These are phyloP conservation scores for Chrysopilus asiliformis DNA, from an alignment of 2,888 invertebrate genomes.

Conservation along the genomic window DNA sequence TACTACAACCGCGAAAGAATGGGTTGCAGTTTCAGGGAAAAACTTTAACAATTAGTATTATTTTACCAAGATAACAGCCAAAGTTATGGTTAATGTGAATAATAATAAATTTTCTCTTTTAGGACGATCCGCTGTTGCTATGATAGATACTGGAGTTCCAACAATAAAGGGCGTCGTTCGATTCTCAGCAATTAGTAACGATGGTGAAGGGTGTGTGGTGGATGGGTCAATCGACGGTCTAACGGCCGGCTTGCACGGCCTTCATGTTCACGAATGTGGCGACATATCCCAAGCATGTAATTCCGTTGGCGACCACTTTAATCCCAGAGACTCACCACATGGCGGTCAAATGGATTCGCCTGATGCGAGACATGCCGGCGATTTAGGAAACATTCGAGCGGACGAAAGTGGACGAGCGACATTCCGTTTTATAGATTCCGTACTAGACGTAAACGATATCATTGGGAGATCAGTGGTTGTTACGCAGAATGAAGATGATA, in stretches of 20 bases:
- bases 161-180: slow-evolving; percentile 60
- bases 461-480: slow-evolving; percentile 69
- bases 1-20: no score
- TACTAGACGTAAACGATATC: slow-evolving; percentile 54
- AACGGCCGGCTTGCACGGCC: slow-evolving; percentile 40
- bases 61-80: background rate
- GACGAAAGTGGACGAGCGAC: slow-evolving; percentile 48
- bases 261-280: slow-evolving; percentile 55
- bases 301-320: slow-evolving; percentile 49
- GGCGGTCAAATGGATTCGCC: slow-evolving; percentile 37
- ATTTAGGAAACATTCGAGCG: slow-evolving; percentile 50
- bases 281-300: slow-evolving; percentile 49
- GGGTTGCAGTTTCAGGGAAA: no score
- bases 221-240: slow-evolving; percentile 80
- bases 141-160: slow-evolving; percentile 41
- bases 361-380: slow-evolving; percentile 45
- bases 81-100: no score
- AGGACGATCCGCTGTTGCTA: slow-evolving; percentile 54
- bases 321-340: slow-evolving; percentile 40
- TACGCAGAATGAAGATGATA: slow-evolving; percentile 46
- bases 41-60: no score
- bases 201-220: slow-evolving; percentile 46
- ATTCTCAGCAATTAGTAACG: slow-evolving; percentile 40
- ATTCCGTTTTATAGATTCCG: slow-evolving; percentile 47
- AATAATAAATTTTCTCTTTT: background rate